Evolutionary conservation across 1,140 invertebrate species (phyloP).

Genomic region (Drosophila micromelanica): DNA sequence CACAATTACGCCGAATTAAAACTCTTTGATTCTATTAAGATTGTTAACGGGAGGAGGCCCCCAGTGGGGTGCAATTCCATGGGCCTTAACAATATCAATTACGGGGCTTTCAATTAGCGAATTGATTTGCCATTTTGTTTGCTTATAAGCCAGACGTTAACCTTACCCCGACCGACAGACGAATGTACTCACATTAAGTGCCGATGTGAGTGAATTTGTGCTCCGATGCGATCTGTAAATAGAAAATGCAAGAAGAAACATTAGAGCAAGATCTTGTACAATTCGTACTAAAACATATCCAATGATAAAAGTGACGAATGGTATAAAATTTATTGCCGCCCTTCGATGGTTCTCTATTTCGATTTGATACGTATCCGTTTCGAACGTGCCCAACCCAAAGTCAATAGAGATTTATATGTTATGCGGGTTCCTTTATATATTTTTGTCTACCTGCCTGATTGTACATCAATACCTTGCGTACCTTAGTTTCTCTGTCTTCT

Average conservation of each 20-base stretch:
- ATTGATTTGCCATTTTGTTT: constrained; percentile 60
- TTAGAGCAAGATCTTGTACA: constrained; percentile 2
- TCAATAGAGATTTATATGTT: constrained; percentile 19
- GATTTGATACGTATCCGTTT: constrained; percentile 46
- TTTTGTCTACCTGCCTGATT: constrained; percentile 42
- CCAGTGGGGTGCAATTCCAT: constrained; percentile 14
- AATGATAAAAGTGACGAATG: constrained; percentile 75
- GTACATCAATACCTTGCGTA: neutral
- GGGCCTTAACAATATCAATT: constrained; percentile 71
- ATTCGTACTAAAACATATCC: neutral
- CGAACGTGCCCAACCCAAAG: constrained; percentile 21
- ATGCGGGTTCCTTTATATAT: neutral
- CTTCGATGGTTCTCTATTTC: constrained; percentile 48
- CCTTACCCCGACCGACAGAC: neutral
- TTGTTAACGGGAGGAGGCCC: constrained; percentile 51
- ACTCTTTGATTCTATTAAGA: constrained; percentile 78
- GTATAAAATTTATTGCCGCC: constrained; percentile 71
- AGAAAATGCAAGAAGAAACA: neutral
- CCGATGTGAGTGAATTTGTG: constrained; percentile 7
- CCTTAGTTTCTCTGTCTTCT: constrained; percentile 27
- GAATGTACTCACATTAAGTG: constrained; percentile 36
- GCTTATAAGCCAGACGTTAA: neutral
- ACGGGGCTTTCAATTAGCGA: constrained; percentile 67
- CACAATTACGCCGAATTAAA: constrained; percentile 79
- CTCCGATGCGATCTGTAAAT: constrained; percentile 29